These are phyloP conservation scores for Hydrotaea diabolus DNA, from an alignment of 2,888 invertebrate genomes.

Conservation along the genomic window DNA sequence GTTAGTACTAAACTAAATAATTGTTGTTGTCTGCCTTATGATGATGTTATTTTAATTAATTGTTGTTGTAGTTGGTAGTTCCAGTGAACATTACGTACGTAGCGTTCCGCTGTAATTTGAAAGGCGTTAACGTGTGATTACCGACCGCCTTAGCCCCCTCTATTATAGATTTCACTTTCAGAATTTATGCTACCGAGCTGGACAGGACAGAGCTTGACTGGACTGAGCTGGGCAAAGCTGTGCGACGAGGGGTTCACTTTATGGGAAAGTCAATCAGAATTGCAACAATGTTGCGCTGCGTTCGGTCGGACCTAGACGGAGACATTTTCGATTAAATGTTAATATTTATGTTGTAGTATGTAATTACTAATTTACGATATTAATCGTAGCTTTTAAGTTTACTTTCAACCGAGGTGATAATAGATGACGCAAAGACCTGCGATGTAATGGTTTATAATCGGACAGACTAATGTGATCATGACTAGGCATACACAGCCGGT, in stretches of 20 bases:
- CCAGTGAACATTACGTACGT: background rate
- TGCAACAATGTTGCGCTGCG: conserved; percentile 32
- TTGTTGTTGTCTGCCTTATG: background rate
- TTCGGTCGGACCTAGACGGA: background rate
- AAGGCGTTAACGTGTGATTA: conserved; percentile 23
- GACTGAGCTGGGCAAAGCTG: no score
- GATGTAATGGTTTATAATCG: background rate
- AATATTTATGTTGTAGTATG: conserved; percentile 1
- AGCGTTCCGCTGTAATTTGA: background rate
- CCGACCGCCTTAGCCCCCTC: background rate
- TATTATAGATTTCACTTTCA: conserved; percentile 27
- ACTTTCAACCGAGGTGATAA: conserved; percentile 10
- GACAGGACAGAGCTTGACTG: background rate
- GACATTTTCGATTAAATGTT: conserved; percentile 11
- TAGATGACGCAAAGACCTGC: background rate
- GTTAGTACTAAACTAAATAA: background rate
- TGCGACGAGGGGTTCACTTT: conserved; percentile 21
- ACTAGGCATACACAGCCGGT: no score
- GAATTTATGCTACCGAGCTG: conserved; percentile 16
- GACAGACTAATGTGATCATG: background rate
- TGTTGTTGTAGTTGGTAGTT: background rate
- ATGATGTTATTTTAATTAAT: background rate
- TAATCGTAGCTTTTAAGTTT: background rate
- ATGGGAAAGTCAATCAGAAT: conserved; percentile 40
- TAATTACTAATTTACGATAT: conserved; percentile 47